Conservation (phyloP, 2,797 vertebrate species). For the Brachyrhaphis roseni region DNA sequence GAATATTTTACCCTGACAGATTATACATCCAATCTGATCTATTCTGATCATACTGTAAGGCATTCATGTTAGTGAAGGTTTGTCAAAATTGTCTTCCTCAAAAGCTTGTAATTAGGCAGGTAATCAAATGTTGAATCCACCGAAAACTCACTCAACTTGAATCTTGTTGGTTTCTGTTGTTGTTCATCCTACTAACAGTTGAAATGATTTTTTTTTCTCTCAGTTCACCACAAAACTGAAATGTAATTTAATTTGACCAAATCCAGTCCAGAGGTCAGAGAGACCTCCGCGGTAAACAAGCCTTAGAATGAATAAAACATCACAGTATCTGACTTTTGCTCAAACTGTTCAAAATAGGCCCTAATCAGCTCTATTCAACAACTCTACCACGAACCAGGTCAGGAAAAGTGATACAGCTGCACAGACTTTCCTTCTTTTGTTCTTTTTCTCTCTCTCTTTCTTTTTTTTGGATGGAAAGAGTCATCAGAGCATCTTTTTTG, state of each 20-base stretch:
- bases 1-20: background rate
- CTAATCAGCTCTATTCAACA: conserved; percentile 15
- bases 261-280: background rate
- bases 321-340: background rate
- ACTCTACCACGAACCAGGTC: background rate
- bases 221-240: background rate
- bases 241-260: background rate
- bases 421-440: background rate
- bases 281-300: background rate
- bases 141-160: background rate
- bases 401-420: conserved; percentile 3
- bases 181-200: background rate
- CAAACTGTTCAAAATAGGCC: background rate
- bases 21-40: background rate
- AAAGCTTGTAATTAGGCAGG: background rate
- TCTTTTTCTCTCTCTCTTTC: background rate
- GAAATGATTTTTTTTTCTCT: background rate
- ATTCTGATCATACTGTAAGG: background rate
- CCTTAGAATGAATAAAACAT: conserved; percentile 8
- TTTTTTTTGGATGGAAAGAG: background rate
- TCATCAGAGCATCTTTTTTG: background rate
- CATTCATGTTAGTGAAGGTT: background rate
- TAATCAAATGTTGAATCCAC: background rate
- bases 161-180: background rate
- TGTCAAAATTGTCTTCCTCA: background rate